These are phyloP conservation scores for Lucilia sericata DNA, from an alignment of 1,140 invertebrate species.

Conservation along the genomic window DNA sequence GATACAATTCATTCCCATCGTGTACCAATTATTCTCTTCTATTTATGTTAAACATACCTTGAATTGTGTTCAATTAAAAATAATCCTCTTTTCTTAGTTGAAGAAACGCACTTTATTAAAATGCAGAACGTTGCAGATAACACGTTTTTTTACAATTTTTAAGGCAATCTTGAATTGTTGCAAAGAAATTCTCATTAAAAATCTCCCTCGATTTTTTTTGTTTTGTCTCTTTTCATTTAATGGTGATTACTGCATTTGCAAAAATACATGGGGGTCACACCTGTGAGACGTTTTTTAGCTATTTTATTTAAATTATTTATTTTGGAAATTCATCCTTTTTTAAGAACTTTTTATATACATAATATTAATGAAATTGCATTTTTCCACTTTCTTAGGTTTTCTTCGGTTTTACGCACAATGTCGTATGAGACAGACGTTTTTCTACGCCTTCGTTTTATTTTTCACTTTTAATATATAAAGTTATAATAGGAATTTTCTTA, in stretches of 20 bases:
- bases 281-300: not conserved
- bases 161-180: not conserved
- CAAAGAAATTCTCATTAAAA: not conserved
- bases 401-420: conserved; percentile 26
- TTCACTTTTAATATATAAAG: not conserved
- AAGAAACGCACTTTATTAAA: not conserved
- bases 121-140: conserved; percentile 19
- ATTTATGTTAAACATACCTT: too few species aligned
- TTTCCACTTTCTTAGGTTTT: not conserved
- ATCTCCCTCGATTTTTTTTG: not conserved
- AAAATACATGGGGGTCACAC: conserved; percentile 1
- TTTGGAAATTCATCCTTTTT: not conserved
- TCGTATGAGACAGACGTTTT: not conserved
- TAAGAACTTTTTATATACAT: conserved; percentile 6
- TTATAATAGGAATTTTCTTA: not conserved
- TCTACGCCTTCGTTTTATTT: conserved; percentile 18
- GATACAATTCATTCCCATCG: too few species aligned
- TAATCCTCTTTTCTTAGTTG: too few species aligned
- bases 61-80: too few species aligned
- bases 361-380: conserved; percentile 15
- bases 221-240: not conserved
- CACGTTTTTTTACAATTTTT: not conserved
- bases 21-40: too few species aligned
- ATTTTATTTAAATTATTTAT: not conserved
- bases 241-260: not conserved